Evolutionary conservation across 2,113 vertebrate genomes (phyloP), one percentile per base, ranked within the genome.

Genomic region (Clinocottus analis): DNA sequence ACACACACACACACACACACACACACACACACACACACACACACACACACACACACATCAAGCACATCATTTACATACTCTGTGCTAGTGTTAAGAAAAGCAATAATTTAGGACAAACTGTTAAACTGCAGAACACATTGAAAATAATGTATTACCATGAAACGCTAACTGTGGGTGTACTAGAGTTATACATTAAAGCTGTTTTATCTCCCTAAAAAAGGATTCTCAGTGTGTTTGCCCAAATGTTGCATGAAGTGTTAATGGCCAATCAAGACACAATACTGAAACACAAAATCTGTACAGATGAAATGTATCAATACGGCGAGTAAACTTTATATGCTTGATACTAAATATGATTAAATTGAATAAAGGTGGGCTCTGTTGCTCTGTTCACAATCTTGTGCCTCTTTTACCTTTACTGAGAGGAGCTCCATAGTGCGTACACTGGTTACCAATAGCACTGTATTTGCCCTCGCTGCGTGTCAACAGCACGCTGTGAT

Each of bases 391-490:
- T 11, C 4, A 11, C 19, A 63, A 31, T 11, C 1, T 39, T 2
- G 16, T 41, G 25, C 8, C 21, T 60, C 23, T 56, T n/a, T 45
- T 89, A 97, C 96, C 96, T 96, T 95, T 94, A 76, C 93, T 95
- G 73, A 97, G 94, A 0, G 96, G 94, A 9, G 94, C 96, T 0
- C 96, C 96, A 0, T 95, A 95, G 71, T 97, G 96, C 2, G 96
- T 94, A 31, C 96, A 97, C 66, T 89, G 95, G 92, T 95, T 95
- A 19, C 95, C 95, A 4, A 96, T 63, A 33, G 96, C 96, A 0
- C 72, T 92, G 91, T 93, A 95, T 80, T 84, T 87, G 10, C 88
- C 94, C 7, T 84, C 92, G 23, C 81, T 94, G 85, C 90, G 93
- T 45, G 94, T 86, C 86, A 97, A 75, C 72, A 97, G 91, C 83